Evolutionary conservation across 1,140 invertebrate species (phyloP).

Genomic region (Ceratina japonica): DNA sequence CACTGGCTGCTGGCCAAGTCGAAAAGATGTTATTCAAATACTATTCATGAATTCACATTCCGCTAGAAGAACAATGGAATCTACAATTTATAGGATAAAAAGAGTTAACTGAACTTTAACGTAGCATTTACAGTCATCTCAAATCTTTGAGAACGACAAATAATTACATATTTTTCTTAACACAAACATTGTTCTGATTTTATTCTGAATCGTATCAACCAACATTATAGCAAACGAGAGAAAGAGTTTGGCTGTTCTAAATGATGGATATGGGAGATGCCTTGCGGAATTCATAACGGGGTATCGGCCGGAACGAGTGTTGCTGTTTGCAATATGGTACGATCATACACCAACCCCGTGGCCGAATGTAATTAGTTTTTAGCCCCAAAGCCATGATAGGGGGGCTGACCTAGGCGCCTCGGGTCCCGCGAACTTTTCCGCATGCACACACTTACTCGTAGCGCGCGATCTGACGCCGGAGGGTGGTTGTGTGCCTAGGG

Average conservation of each 20-base stretch:
- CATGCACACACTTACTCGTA: constrained; percentile 46
- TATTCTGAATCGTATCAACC: no score
- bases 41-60: constrained; percentile 68
- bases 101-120: constrained; percentile 50
- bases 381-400: constrained; percentile 73
- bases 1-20: constrained; percentile 42
- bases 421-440: constrained; percentile 47
- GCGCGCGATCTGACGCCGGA: constrained; percentile 44
- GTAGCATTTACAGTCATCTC: no score
- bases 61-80: constrained; percentile 43
- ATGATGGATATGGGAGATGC: not conserved
- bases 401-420: constrained; percentile 57
- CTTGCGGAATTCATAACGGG: constrained; percentile 63
- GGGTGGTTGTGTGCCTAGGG: constrained; percentile 63
- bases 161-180: no score
- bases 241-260: no score
- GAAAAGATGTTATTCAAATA: constrained; percentile 75
- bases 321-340: constrained; percentile 71
- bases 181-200: no score
- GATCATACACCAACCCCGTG: constrained; percentile 62
- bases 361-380: constrained; percentile 77
- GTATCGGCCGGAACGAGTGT: constrained; percentile 59
- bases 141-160: no score
- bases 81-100: constrained; percentile 15
- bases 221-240: no score